Percentiles rank a stretch among this genome's conserved stretches.
phyloP scores from a whole-genome alignment of 2,113 vertebrate genomes.

The Cephalophus harveyi region DNA sequence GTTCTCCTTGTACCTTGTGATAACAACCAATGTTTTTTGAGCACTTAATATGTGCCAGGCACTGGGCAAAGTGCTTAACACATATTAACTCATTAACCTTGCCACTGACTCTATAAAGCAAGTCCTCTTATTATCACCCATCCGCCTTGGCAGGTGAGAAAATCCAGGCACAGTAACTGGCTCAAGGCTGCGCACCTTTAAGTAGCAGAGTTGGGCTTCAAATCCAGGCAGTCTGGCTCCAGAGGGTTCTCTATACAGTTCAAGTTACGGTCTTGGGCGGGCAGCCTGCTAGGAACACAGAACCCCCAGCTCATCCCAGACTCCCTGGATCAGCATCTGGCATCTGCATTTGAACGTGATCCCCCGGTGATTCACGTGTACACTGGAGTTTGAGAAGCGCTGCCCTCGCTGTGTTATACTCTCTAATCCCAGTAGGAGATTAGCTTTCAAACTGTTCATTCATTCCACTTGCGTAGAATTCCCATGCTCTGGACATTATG shows the following conservation, averaged over 20 bases:
- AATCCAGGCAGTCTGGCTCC: background rate
- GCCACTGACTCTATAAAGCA: background rate
- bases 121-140: no score
- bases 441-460: background rate
- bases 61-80: background rate
- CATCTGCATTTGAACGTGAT: background rate
- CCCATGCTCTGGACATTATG: background rate
- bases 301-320: background rate
- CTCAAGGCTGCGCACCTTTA: background rate
- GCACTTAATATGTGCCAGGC: background rate
- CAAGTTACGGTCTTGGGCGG: no score
- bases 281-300: background rate
- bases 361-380: background rate
- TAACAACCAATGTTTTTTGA: background rate
- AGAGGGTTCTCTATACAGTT: background rate
- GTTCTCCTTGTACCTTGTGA: background rate
- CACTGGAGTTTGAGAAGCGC: background rate
- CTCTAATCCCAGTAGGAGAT: background rate
- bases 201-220: background rate
- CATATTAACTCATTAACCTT: background rate
- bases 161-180: background rate
- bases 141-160: background rate
- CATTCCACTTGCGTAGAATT: background rate
- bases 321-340: background rate
- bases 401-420: fast-evolving